These are phyloP conservation scores for Oxygymnocypris stewartii DNA, from an alignment of 2,113 vertebrate species.

Conservation along the genomic window DNA sequence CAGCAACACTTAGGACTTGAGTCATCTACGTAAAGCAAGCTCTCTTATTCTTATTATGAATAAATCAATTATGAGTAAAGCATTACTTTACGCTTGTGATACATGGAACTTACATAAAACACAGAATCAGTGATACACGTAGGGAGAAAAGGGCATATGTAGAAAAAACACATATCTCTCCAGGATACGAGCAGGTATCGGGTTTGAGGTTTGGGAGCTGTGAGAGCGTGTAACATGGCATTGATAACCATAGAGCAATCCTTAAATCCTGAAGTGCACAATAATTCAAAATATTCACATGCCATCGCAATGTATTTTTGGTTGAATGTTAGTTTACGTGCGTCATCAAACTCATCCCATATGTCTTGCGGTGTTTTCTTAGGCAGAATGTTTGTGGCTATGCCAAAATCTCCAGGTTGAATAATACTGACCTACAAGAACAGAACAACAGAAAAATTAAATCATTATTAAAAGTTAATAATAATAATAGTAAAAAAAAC, in stretches of 20 bases:
- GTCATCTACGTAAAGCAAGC: not conserved
- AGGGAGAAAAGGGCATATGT: conserved; percentile 58
- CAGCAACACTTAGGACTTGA: not conserved
- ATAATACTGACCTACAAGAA: conserved; percentile 77
- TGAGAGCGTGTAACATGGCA: conserved; percentile 77
- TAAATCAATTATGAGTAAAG: conserved; percentile 49
- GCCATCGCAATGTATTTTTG: conserved; percentile 69
- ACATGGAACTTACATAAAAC: conserved; percentile 64
- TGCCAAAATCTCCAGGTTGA: conserved; percentile 79
- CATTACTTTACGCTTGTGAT: conserved; percentile 56
- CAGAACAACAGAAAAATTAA: not conserved
- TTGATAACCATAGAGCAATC: conserved; percentile 65
- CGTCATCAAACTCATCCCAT: conserved; percentile 72
- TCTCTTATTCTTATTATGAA: not conserved
- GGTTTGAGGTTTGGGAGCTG: conserved; percentile 62
- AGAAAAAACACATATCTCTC: conserved; percentile 59
- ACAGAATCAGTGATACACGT: conserved; percentile 55
- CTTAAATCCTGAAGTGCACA: conserved; percentile 64
- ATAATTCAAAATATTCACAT: conserved; percentile 67
- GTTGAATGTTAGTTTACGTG: conserved; percentile 69
- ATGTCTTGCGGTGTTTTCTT: conserved; percentile 64
- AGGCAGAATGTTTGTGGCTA: conserved; percentile 75
- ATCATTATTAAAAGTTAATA: no score
- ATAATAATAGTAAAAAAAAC: not conserved
- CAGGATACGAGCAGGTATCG: conserved; percentile 72